Conservation (phyloP, 1,140 invertebrate species). For the Saccostrea echinata region DNA sequence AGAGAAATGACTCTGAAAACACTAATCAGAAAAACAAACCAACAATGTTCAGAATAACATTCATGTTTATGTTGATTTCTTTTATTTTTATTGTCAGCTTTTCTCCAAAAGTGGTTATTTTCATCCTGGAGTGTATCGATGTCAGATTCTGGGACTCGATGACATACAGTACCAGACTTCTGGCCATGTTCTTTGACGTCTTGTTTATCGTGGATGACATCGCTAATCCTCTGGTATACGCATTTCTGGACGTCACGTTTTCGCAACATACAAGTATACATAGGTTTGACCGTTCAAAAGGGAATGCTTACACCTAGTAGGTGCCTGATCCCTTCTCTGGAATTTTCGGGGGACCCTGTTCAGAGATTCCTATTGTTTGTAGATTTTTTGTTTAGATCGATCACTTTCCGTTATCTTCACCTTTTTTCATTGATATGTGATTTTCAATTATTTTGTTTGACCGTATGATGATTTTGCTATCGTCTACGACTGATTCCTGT, state of each 20-base stretch:
- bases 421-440: too few relatives aligned
- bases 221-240: neutral
- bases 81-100: neutral
- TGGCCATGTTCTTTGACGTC: neutral
- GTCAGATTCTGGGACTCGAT: conserved; percentile 10
- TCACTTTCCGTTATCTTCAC: too few relatives aligned
- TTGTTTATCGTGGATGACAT: conserved; percentile 18
- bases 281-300: too few relatives aligned
- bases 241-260: neutral
- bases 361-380: too few relatives aligned
- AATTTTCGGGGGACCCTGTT: too few relatives aligned
- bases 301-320: too few relatives aligned
- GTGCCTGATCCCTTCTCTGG: too few relatives aligned
- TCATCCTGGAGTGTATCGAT: neutral
- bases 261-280: too few relatives aligned
- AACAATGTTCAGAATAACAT: conserved; percentile 17
- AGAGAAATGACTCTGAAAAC: neutral
- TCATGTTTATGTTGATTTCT: conserved; percentile 36
- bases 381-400: too few relatives aligned
- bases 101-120: neutral
- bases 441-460: too few relatives aligned
- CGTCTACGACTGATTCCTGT: too few relatives aligned
- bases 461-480: too few relatives aligned
- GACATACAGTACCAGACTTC: neutral
- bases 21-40: neutral